These are phyloP conservation scores for Emys orbicularis DNA, from an alignment of 2,797 vertebrate species.

Conservation along the genomic window DNA sequence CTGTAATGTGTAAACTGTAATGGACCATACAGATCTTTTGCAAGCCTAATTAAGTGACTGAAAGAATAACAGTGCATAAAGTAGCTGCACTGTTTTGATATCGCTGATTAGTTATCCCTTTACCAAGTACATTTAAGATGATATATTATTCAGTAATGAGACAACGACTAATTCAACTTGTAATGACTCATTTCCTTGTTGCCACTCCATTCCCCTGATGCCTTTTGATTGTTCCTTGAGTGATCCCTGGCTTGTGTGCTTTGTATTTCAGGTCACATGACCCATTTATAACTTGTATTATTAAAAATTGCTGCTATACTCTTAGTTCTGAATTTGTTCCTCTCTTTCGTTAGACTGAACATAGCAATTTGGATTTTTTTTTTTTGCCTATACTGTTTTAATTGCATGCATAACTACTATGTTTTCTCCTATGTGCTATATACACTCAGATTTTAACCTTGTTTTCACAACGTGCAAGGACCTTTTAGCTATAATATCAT, in stretches of 20 bases:
- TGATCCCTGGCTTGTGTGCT: constrained; percentile 5
- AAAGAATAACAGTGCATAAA: background rate
- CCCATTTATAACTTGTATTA: background rate
- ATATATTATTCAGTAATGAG: constrained; percentile 55
- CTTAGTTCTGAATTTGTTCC: constrained; percentile 29
- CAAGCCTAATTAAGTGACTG: constrained; percentile 62
- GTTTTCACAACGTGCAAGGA: constrained; percentile 26
- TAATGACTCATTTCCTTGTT: constrained; percentile 54
- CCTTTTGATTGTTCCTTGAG: constrained; percentile 42
- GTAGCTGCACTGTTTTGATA: constrained; percentile 54
- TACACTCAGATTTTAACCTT: constrained; percentile 20
- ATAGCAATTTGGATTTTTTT: background rate
- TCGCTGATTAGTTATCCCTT: constrained; percentile 46
- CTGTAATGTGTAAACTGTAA: constrained; percentile 22
- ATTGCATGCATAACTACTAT: constrained; percentile 4
- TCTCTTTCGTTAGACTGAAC: constrained; percentile 29
- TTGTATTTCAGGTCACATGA: constrained; percentile 4
- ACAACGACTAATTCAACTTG: constrained; percentile 27
- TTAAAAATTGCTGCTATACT: constrained; percentile 19
- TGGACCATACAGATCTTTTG: constrained; percentile 26
- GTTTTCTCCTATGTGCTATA: constrained; percentile 35
- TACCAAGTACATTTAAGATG: constrained; percentile 59
- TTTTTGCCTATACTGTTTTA: background rate
- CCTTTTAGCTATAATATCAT: constrained; percentile 33
- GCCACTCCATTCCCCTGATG: constrained; percentile 22